Evolutionary conservation across 2,113 vertebrate genomes (phyloP).

Genomic region (Tenebrosternarchus preto): DNA sequence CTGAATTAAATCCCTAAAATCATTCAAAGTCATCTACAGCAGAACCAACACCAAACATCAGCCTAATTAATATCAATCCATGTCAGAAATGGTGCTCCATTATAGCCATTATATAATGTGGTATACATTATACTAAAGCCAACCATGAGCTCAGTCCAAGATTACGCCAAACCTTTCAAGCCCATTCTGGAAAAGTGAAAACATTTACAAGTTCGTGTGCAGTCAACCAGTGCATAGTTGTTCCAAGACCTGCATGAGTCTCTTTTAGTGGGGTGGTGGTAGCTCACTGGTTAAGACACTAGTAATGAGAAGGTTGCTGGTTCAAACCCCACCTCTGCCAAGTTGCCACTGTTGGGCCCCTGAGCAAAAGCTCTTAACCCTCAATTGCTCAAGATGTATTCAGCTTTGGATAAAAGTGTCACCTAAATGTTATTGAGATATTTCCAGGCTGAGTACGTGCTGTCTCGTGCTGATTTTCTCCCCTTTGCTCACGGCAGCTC

Average conservation of each 20-base stretch:
- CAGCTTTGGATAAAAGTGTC: too few species aligned
- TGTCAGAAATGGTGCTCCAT: slow-evolving; percentile 23
- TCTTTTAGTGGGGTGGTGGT: too few species aligned
- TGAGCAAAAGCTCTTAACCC: too few species aligned
- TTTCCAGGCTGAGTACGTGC: slow-evolving; percentile 31
- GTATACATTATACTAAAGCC: slow-evolving; percentile 37
- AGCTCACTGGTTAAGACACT: too few species aligned
- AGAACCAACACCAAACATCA: slow-evolving; percentile 5
- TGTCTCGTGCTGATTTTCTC: slow-evolving; percentile 38
- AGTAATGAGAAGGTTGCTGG: too few species aligned
- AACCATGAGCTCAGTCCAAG: slow-evolving; percentile 21
- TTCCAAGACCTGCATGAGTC: too few species aligned
- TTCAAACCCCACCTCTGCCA: too few species aligned
- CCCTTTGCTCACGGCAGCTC: slow-evolving; percentile 34
- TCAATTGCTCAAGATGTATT: too few species aligned
- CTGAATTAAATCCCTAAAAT: slow-evolving; percentile 42
- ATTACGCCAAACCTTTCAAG: slow-evolving; percentile 28
- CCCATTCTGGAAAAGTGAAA: slow-evolving; percentile 25
- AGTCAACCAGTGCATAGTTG: slow-evolving; percentile 29
- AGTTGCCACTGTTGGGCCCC: too few species aligned
- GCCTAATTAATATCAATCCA: slow-evolving; percentile 46
- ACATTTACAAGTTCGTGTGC: slow-evolving; percentile 29
- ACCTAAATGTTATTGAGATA: slow-evolving; percentile 53
- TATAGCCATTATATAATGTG: too few species aligned
- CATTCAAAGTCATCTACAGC: slow-evolving; percentile 30